These are phyloP conservation scores for Chanos chanos DNA, from an alignment of 2,797 vertebrate species.

Conservation along the genomic window DNA sequence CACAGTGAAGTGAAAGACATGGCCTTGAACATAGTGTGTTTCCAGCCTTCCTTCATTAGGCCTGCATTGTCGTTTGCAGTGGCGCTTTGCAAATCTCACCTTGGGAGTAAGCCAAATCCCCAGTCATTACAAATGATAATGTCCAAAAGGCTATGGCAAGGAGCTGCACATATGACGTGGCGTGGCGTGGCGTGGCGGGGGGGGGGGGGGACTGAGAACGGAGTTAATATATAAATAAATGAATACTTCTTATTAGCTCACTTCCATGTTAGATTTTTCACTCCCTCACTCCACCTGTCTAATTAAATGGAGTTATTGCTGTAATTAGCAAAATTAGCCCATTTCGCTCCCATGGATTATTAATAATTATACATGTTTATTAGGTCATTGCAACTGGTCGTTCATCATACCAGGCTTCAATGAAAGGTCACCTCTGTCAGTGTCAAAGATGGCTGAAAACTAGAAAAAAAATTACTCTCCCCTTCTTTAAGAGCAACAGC, in stretches of 20 bases:
- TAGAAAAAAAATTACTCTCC: no score
- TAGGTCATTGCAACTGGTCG: slow-evolving; percentile 29
- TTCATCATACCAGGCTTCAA: slow-evolving; percentile 34
- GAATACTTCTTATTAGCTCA: slow-evolving; percentile 13
- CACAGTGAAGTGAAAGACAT: no score
- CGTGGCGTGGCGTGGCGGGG: neutral
- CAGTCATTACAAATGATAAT: slow-evolving; percentile 7
- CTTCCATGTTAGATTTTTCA: slow-evolving; percentile 1
- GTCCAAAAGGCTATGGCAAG: neutral
- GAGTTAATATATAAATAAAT: slow-evolving; percentile 11
- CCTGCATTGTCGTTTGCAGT: slow-evolving; percentile 20
- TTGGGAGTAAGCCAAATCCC: slow-evolving; percentile 2
- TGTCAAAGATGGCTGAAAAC: slow-evolving; percentile 11
- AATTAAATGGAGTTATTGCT: slow-evolving; percentile 44
- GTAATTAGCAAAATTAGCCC: slow-evolving; percentile 44
- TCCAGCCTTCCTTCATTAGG: neutral
- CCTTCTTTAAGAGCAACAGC: no score
- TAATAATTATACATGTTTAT: slow-evolving; percentile 43
- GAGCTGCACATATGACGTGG: neutral
- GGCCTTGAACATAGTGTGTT: no score
- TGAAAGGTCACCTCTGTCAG: slow-evolving; percentile 39
- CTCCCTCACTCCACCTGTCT: slow-evolving; percentile 33
- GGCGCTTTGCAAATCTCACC: slow-evolving; percentile 16
- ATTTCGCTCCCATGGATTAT: slow-evolving; percentile 36
- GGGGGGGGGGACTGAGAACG: no score